Evolutionary conservation across 1,140 invertebrate genomes (phyloP).

Genomic region (Drosophila miranda): DNA sequence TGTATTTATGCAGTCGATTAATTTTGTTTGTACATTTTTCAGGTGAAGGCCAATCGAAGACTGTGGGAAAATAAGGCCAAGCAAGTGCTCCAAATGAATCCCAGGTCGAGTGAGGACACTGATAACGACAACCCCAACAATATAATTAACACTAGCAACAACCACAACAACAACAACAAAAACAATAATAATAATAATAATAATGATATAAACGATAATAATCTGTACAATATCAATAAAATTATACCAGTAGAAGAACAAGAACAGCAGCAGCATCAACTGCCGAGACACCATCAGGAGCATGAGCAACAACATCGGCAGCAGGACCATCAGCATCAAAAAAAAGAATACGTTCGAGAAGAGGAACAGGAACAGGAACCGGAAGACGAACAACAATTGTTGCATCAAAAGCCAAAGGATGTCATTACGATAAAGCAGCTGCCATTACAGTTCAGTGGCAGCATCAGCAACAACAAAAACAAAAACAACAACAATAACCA

Average conservation of each 20-base stretch:
- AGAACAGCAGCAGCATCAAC: slow-evolving; percentile 12
- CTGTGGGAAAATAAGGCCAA: slow-evolving; percentile 84
- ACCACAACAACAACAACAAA: slow-evolving; percentile 44
- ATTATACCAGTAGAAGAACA: slow-evolving; percentile 45
- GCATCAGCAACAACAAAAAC: slow-evolving; percentile 30
- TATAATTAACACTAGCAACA: slow-evolving; percentile 24
- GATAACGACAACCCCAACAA: slow-evolving; percentile 41
- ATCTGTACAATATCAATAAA: slow-evolving; percentile 62
- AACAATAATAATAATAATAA: slow-evolving; percentile 41
- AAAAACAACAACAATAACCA: slow-evolving; percentile 25
- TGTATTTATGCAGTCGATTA: slow-evolving; percentile 12
- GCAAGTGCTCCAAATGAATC: slow-evolving; percentile 82
- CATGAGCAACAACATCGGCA: slow-evolving; percentile 22
- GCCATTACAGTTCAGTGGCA: slow-evolving; percentile 45
- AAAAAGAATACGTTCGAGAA: slow-evolving; percentile 5
- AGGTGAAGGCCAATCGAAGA: slow-evolving; percentile 84
- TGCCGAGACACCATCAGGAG: slow-evolving; percentile 28
- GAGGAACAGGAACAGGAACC: slow-evolving; percentile 34
- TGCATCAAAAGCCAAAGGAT: slow-evolving; percentile 72
- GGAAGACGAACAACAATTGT: slow-evolving; percentile 47
- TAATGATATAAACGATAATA: slow-evolving; percentile 46
- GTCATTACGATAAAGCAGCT: slow-evolving; percentile 79
- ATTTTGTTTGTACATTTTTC: slow-evolving; percentile 34
- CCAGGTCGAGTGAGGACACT: slow-evolving; percentile 60
- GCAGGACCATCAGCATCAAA: slow-evolving; percentile 8